These are phyloP conservation scores for Lepus townsendii DNA, from an alignment of 2,797 vertebrate species.

Conservation along the genomic window DNA sequence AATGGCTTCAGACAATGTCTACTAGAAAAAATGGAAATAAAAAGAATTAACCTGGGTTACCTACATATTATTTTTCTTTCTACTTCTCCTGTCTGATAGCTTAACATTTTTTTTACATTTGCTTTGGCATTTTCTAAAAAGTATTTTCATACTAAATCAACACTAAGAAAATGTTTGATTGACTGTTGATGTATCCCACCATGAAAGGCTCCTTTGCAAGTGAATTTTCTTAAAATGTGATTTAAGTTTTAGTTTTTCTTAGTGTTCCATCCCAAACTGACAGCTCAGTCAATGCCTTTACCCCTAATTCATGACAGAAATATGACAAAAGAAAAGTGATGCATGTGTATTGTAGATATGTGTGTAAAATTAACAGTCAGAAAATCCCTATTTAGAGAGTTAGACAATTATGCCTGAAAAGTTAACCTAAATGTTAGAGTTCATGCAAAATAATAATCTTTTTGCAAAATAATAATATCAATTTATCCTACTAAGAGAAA, in stretches of 20 bases:
- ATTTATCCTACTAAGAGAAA: neutral
- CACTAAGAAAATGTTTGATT: neutral
- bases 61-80: neutral
- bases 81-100: neutral
- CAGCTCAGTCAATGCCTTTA: neutral
- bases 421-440: neutral
- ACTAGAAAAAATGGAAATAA: neutral
- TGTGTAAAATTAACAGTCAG: neutral
- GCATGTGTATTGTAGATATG: neutral
- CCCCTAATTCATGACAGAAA: neutral
- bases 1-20: neutral
- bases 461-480: neutral
- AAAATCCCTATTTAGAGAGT: neutral
- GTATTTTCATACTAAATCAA: constrained; percentile 1
- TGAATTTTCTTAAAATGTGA: neutral
- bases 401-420: neutral
- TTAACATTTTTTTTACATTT: constrained; percentile 39
- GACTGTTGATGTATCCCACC: neutral
- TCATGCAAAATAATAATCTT: neutral
- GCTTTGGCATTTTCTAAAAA: constrained; percentile 2
- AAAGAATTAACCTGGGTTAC: neutral
- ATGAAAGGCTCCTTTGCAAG: neutral
- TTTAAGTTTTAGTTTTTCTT: constrained; percentile 14
- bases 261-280: neutral
- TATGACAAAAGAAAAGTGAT: neutral